Evolutionary conservation across 2,888 invertebrate species (phyloP).

Genomic region (Callosobruchus maculatus): DNA sequence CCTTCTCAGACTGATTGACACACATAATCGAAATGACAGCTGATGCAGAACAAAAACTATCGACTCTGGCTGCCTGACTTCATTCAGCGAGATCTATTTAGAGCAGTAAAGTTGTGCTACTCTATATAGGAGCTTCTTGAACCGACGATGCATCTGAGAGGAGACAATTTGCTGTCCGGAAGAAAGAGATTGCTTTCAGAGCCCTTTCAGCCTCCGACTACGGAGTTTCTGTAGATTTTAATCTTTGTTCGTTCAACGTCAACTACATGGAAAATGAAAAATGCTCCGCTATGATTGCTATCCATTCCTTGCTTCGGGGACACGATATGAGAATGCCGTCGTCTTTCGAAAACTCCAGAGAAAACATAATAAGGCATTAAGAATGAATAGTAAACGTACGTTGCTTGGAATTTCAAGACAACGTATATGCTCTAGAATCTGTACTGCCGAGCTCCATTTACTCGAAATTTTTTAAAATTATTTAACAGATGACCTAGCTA

Average conservation of each 20-base stretch:
- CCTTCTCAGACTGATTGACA: too few species aligned
- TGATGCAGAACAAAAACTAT: too few species aligned
- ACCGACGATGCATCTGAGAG: not conserved
- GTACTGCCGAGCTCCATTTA: too few species aligned
- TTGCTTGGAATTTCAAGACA: too few species aligned
- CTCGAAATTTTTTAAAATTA: too few species aligned
- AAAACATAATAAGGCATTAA: not conserved
- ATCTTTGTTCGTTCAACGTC: not conserved
- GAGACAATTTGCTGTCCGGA: not conserved
- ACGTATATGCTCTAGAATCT: too few species aligned
- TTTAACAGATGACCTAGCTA: too few species aligned
- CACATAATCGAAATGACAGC: too few species aligned
- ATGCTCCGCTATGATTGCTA: not conserved
- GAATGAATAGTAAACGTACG: too few species aligned
- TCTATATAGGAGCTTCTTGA: not conserved
- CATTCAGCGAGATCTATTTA: too few species aligned
- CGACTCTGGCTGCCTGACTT: too few species aligned
- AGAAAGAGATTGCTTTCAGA: not conserved
- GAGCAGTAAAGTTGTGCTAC: not conserved
- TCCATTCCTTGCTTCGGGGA: too few species aligned
- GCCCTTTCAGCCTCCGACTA: not conserved
- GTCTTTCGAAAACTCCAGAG: not conserved
- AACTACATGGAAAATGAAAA: not conserved
- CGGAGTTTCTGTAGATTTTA: not conserved
- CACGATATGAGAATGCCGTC: not conserved